Evolutionary conservation across 2,888 invertebrate genomes (phyloP).

Genomic region (Oeneis ivallda): DNA sequence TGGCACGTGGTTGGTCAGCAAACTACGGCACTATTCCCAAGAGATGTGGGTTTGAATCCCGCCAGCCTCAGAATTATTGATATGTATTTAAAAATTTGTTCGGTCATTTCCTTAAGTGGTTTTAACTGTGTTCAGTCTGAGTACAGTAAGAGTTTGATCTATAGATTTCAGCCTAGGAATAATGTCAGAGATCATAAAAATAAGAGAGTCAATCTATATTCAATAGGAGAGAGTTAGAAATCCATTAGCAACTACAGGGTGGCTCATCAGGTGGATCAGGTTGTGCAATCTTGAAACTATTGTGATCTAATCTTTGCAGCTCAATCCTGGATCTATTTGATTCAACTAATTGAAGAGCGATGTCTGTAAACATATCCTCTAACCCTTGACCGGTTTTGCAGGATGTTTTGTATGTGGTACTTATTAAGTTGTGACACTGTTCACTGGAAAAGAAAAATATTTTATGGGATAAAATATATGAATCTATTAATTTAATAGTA

Average conservation of each 20-base stretch:
- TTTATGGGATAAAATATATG: neutral
- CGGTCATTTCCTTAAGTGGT: too few relatives aligned
- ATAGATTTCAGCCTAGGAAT: too few relatives aligned
- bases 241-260: constrained; percentile 68
- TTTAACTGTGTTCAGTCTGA: too few relatives aligned
- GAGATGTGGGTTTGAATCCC: too few relatives aligned
- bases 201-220: too few relatives aligned
- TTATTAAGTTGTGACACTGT: constrained; percentile 95
- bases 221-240: neutral
- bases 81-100: too few relatives aligned
- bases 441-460: constrained; percentile 82
- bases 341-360: constrained; percentile 90
- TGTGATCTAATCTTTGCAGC: constrained; percentile 88
- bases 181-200: too few relatives aligned
- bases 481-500: too few relatives aligned
- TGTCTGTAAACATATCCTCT: constrained; percentile 95
- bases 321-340: constrained; percentile 92
- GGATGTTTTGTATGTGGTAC: constrained; percentile 93
- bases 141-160: too few relatives aligned
- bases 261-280: constrained; percentile 81
- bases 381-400: constrained; percentile 93
- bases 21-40: too few relatives aligned
- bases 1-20: too few relatives aligned
- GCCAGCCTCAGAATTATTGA: too few relatives aligned
- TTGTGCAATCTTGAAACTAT: constrained; percentile 88